A percentile compares a stretch with the other conserved stretches of the same genome.
Conservation (phyloP, 2,113 vertebrate genomes). For the Steatornis caripensis region DNA sequence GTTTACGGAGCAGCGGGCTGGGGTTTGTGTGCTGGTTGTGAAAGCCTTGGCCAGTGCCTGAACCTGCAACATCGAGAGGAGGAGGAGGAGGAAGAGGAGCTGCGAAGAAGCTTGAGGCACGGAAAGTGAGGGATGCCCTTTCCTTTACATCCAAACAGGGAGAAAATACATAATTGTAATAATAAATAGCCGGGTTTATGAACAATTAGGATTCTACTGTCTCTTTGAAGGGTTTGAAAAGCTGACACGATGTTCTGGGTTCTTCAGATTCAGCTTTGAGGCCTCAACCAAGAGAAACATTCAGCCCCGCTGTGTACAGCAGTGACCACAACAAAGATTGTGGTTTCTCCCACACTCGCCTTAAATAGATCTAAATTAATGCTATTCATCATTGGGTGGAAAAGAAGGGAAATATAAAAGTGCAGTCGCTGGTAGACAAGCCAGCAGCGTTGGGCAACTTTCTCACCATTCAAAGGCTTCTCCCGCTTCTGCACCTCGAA, state of each 20-base stretch:
- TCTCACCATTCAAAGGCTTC: conserved; percentile 48
- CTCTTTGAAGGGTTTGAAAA: conserved; percentile 67
- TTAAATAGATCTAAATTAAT: conserved; percentile 91
- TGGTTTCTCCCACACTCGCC: conserved; percentile 88
- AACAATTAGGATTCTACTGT: conserved; percentile 67
- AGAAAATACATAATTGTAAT: conserved; percentile 39
- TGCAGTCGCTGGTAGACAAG: conserved; percentile 69
- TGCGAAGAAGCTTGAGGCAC: background rate
- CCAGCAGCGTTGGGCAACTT: conserved; percentile 71
- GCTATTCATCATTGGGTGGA: conserved; percentile 84
- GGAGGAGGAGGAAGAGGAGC: conserved; percentile 11
- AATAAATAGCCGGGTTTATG: conserved; percentile 66
- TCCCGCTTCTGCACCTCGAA: background rate
- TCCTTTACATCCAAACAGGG: background rate
- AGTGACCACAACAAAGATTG: conserved; percentile 93
- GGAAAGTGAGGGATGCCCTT: background rate
- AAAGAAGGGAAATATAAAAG: conserved; percentile 80
- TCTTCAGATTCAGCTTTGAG: conserved; percentile 71
- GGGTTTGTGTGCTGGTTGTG: background rate
- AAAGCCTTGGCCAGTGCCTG: background rate
- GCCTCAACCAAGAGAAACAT: conserved; percentile 74
- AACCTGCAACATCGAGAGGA: background rate
- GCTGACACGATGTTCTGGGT: conserved; percentile 60
- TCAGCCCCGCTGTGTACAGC: conserved; percentile 84
- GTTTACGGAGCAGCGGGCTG: background rate